These are phyloP conservation scores for Meloidogyne chitwoodi DNA, from an alignment of 1,140 invertebrate genomes.

Conservation along the genomic window DNA sequence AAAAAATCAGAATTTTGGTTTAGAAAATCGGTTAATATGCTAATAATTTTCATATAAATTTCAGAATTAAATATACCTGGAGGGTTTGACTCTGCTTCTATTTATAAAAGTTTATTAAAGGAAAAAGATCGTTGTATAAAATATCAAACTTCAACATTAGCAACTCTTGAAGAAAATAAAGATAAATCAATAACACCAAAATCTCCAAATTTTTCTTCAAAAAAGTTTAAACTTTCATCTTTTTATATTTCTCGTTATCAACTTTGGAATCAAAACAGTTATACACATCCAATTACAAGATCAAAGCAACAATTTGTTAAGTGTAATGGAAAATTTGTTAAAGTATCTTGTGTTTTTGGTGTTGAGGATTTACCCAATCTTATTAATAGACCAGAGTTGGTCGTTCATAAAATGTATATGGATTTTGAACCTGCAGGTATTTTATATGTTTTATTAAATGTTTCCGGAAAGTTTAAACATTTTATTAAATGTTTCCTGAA, in stretches of 20 bases:
- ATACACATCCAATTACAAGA: not conserved
- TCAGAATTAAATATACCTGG: slow-evolving; percentile 43
- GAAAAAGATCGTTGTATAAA: not conserved
- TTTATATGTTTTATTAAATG: too few species aligned
- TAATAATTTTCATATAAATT: not conserved
- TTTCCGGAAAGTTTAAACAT: too few species aligned
- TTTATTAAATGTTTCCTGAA: too few species aligned
- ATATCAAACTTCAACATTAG: not conserved
- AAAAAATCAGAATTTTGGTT: not conserved
- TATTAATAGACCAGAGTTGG: slow-evolving; percentile 40
- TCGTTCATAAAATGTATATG: slow-evolving; percentile 53
- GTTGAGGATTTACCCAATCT: slow-evolving; percentile 43
- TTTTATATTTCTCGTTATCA: slow-evolving; percentile 41
- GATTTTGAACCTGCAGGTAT: slow-evolving; percentile 43
- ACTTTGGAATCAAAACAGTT: slow-evolving; percentile 23
- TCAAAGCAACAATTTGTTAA: not conserved
- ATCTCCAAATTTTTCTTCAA: not conserved
- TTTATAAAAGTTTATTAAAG: slow-evolving; percentile 24
- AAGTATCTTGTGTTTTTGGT: slow-evolving; percentile 52
- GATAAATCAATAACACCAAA: not conserved
- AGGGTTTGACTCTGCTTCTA: slow-evolving; percentile 29
- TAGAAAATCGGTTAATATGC: not conserved
- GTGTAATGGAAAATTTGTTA: slow-evolving; percentile 34
- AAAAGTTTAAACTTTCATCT: slow-evolving; percentile 11
- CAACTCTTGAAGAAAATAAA: not conserved